Evolutionary conservation across 2,888 invertebrate species (phyloP), one percentile per base, ranked within the genome.

Genomic region (Tinea semifulvella): DNA sequence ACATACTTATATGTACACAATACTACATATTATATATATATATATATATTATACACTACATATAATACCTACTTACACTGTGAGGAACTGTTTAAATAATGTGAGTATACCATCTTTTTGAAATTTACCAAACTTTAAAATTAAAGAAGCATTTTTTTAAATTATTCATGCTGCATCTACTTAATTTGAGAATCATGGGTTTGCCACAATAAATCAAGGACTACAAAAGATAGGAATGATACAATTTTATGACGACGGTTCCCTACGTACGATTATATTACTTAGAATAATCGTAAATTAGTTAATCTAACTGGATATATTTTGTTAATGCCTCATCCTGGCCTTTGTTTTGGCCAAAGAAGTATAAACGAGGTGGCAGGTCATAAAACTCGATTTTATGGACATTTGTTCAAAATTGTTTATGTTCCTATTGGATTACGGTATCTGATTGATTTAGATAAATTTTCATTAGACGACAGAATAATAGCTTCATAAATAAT

Each of bases 361-460:
- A 54, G 44, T 66, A 67, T 63, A 69, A 75, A 79, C 72, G 66
- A 73, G 69, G 70, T 74, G 75, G 69, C 72, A 65, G 65, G 59
- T 74, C 75, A 70, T 77, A 75, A 79, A 79, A 57, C 59, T 58
- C 50, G 54, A 55, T 62, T 69, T 68, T 70, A 68, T 66, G 64
- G 66, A 60, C 65, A 57, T 67, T 68, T 65, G 67, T 68, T 63
- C 57, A 59, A 63, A 60, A 69, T 73, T 71, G 72, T 79, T 79
- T 79, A 77, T 65, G 58, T 65, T 62, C 60, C 54, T 62, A 63
- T 63, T 58, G 75, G 70, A 71, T 77, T 71, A 74, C 70, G 55
- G 65, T 61, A 65, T 63, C 63, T 74, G 77, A 79, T 77, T 77
- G 77, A 80, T 77, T 71, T 61, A 62, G 67, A 69, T 73, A 71